Base-by-base conservation (phyloP, 2,888 invertebrate species). In the Spialia ferax region DNA sequence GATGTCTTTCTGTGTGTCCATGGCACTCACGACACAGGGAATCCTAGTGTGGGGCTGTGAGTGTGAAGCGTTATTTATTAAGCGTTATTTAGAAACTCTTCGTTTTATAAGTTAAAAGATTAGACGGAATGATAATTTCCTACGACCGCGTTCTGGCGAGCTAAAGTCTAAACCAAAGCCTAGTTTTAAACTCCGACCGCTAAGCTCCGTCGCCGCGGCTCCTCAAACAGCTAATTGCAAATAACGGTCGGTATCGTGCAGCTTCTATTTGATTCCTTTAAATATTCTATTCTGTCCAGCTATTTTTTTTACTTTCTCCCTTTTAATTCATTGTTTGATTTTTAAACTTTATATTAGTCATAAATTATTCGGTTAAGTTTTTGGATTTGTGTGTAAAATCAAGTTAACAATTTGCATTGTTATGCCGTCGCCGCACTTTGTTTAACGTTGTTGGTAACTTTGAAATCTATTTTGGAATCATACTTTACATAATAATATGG, bases 211-310 rank as follows among this genome's bases (percentile, higher is more conserved):
- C 32, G n/a, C 63, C 63, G 20, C 63, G 20, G 20, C 55, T 63
- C 29, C 32, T 56, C 63, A 63, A 63, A 63, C 11, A 63, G 45
- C 52, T 48, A 48, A 63, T 56, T 32, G 63, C 63, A 63, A 63
- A 63, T 63, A 63, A n/a, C 6, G 42, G 32, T 56, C 29, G 26
- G 26, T 22, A 22, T n/a, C n/a, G 22, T 13, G 23, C 23, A 4
- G 4, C 11, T n/a, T 11, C 3, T 42, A 15, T 42, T 42, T 42
- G 42, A 42, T 15, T 42, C 15, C 15, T 42, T 15, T 15, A 42
- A 15, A 42, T 42, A 42, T 15, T 42, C n/a, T 3, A 15, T 42
- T 42, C 15, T 42, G 42, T 42, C 15, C 42, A 5, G 5, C 42
- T n/a, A n/a, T n/a, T n/a, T n/a, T n/a, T n/a, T n/a, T n/a, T n/a